Conservation (phyloP, 2,113 vertebrate genomes). For the Corvus cornix region DNA sequence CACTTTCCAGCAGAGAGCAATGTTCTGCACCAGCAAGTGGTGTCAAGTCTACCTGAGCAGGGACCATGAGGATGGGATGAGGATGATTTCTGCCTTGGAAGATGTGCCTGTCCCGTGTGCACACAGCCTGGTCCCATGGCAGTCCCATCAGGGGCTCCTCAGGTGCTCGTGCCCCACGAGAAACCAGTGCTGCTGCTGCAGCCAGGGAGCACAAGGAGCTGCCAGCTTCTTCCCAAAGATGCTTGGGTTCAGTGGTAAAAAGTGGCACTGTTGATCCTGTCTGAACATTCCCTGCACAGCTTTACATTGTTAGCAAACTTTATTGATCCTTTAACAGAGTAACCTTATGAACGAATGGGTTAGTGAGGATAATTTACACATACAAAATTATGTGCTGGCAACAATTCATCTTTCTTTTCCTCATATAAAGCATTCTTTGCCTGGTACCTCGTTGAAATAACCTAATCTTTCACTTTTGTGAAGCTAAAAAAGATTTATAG, state of each 20-base stretch:
- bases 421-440: background rate
- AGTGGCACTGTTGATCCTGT: background rate
- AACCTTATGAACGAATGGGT: background rate
- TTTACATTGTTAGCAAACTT: background rate
- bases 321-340: background rate
- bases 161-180: rapidly evolving
- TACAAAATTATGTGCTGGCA: background rate
- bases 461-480: background rate
- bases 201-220: background rate
- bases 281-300: background rate
- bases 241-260: background rate
- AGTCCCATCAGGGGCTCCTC: background rate
- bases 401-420: background rate
- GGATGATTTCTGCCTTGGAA: background rate
- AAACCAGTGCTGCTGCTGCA: background rate
- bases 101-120: background rate
- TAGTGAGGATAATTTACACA: background rate
- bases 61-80: background rate
- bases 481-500: background rate
- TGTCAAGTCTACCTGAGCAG: background rate
- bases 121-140: rapidly evolving
- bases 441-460: background rate
- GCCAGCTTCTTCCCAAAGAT: background rate
- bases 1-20: background rate
- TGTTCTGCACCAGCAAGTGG: background rate